These are phyloP conservation scores for Bombyx huttoni DNA, from an alignment of 2,888 invertebrate genomes.

Conservation along the genomic window DNA sequence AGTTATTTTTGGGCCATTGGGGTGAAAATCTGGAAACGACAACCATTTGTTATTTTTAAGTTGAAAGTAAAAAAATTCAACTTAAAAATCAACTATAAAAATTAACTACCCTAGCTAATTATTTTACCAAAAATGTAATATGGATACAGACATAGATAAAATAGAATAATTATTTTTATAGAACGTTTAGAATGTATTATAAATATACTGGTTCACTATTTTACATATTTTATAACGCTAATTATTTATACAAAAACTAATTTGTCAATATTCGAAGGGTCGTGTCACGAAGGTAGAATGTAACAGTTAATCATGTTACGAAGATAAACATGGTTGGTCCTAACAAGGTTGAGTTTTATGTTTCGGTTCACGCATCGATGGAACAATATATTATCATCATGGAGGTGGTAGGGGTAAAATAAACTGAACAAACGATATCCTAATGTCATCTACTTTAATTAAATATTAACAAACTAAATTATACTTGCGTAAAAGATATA, in stretches of 20 bases:
- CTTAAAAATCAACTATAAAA: not conserved
- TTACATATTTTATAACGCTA: no score
- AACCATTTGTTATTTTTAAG: slow-evolving; percentile 10
- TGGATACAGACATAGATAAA: no score
- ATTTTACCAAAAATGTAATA: not conserved
- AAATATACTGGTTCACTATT: no score
- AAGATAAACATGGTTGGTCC: slow-evolving; percentile 28
- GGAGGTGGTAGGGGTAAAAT: slow-evolving; percentile 12
- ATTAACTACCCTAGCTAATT: not conserved
- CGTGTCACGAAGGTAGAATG: not conserved
- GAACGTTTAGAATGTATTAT: no score
- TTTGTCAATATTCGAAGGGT: no score
- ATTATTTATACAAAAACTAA: no score
- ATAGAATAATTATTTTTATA: no score
- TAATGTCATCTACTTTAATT: no score
- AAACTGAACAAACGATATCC: no score
- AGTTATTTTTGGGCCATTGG: slow-evolving; percentile 41
- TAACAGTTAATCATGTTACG: slow-evolving; percentile 30
- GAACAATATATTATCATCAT: slow-evolving; percentile 35
- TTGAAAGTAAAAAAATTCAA: not conserved
- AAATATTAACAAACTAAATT: no score
- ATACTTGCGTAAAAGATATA: no score
- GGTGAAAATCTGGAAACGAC: slow-evolving; percentile 51
- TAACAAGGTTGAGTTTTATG: slow-evolving; percentile 30
- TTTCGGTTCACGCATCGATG: slow-evolving; percentile 29